Base-by-base conservation (phyloP, 2,113 vertebrate species). In the Podarcis cretensis region DNA sequence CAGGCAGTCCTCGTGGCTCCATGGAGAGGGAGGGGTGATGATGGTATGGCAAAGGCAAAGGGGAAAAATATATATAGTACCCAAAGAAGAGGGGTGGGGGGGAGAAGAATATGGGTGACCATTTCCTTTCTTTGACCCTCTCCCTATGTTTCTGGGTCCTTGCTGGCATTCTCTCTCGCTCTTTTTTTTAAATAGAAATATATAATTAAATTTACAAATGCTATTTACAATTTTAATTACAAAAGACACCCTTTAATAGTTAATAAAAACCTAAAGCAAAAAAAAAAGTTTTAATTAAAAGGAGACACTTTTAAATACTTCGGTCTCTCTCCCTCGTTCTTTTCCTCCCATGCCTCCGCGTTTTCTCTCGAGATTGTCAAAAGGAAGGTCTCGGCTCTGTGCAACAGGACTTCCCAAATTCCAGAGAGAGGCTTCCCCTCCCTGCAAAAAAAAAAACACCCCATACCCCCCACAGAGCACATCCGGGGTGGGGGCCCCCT, bases 221-320 rank as follows among this genome's bases (percentile, higher is more conserved):
- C 95, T 99, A 98, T 98, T 97, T 98, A 99, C 98, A 99, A 85
- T 96, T 96, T 96, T 97, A 97, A 97, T 97, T 97, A 97, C 97
- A 96, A 97, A 89, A 76, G 80, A 76, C 91, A 89, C 91, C 90
- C 96, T 96, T 96, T 94, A 93, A 93, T 91, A 80, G 90, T 96
- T 96, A 95, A 94, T 94, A 93, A 95, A 93, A 89, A 91, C 94
- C 94, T 96, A 96, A 96, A 87, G 95, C 94, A 94, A 96, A 96
- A 94, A 93, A 92, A 86, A 87, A 81, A 95, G 93, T 91, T 93
- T 95, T 96, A 95, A 96, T 96, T 93, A 92, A 89, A 82, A 91
- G 91, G 96, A 95, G 92, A 93, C 89, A 94, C 91, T 95, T 90
- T 84, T 81, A 88, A 88, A 84, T 80, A 78, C 75, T 90, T 91